phyloP scores from a whole-genome alignment of 2,888 invertebrate genomes.

The Amblyjoppa fuscipennis region DNA sequence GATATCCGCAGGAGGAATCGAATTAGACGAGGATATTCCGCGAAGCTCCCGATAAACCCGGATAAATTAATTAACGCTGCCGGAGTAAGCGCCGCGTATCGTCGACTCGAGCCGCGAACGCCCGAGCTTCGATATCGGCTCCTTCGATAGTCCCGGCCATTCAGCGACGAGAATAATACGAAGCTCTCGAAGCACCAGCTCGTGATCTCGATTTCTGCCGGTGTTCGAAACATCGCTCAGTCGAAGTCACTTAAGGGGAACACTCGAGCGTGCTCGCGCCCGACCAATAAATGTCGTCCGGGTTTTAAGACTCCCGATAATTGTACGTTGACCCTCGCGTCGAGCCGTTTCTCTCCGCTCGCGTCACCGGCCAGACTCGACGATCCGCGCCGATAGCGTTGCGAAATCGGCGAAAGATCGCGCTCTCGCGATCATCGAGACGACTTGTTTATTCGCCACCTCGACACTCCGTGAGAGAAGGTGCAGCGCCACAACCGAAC shows the following conservation, averaged over 20 bases:
- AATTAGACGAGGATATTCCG: conserved; percentile 62
- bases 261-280: conserved; percentile 26
- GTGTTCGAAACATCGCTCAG: conserved; percentile 3
- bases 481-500: conserved; percentile 46
- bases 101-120: conserved; percentile 32
- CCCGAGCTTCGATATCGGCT: conserved; percentile 39
- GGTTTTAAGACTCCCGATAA: conserved; percentile 54
- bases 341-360: not conserved
- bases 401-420: conserved; percentile 63
- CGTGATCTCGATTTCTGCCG: conserved; percentile 51
- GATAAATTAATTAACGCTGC: conserved; percentile 66
- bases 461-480: conserved; percentile 34
- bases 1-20: conserved; percentile 62
- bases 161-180: conserved; percentile 34
- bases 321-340: conserved; percentile 62
- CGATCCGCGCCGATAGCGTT: conserved; percentile 41
- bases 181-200: conserved; percentile 34
- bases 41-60: conserved; percentile 61
- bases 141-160: conserved; percentile 3
- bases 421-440: conserved; percentile 45
- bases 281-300: conserved; percentile 56
- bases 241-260: conserved; percentile 3
- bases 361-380: conserved; percentile 1
- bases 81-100: conserved; percentile 26
- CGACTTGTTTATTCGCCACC: conserved; percentile 25